phyloP scores from a whole-genome alignment of 1,140 invertebrate genomes.

The Triops cancriformis region DNA sequence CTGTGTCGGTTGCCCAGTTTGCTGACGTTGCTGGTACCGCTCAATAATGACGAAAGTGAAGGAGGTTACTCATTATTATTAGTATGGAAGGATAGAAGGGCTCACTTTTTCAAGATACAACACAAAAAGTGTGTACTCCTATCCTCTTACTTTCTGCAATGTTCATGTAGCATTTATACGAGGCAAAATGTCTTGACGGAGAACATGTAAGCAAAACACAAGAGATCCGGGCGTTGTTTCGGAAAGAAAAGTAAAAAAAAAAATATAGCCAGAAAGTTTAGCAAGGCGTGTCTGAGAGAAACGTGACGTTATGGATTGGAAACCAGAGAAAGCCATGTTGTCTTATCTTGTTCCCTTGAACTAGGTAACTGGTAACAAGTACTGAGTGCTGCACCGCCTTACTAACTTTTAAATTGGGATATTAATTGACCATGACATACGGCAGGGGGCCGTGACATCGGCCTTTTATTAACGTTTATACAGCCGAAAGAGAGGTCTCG shows the following conservation, averaged over 20 bases:
- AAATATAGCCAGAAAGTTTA: neutral
- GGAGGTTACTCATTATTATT: too few species aligned
- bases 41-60: too few species aligned
- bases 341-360: neutral
- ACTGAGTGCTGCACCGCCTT: neutral
- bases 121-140: neutral
- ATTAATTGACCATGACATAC: constrained; percentile 1
- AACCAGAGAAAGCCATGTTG: neutral
- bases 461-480: neutral
- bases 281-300: neutral
- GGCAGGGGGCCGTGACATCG: constrained; percentile 2
- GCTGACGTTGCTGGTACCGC: too few species aligned
- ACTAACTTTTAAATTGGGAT: neutral
- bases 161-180: neutral
- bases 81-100: too few species aligned
- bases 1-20: too few species aligned
- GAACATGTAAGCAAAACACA: neutral
- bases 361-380: neutral
- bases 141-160: neutral
- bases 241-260: neutral
- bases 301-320: neutral
- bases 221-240: neutral
- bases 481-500: neutral
- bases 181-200: neutral
- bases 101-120: too few species aligned